Evolutionary conservation across 2,113 vertebrate species (phyloP), one percentile per base, ranked within the genome.

Genomic region (Siphamia tubifer): DNA sequence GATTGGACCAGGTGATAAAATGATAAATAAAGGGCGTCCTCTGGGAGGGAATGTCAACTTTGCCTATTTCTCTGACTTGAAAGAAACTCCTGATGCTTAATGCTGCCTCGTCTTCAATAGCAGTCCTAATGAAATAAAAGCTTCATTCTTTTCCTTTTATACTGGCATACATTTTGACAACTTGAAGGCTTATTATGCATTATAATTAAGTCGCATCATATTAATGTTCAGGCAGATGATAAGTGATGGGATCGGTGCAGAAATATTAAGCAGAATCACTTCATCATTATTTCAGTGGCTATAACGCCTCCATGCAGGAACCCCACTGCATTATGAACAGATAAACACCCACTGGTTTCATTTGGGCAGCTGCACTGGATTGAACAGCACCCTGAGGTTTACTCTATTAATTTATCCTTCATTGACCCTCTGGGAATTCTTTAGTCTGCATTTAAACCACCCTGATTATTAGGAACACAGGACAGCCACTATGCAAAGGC

Each of bases 1-100:
- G 55, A 70, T 24, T 70, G 31, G 42, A 28, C 20, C 45, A 57
- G 64, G 57, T 84, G 76, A 70, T 57, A 32, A 43, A 56, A 61
- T 70, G 56, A 72, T 71, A 73, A 72, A 74, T 42, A 31, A 54
- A 71, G 54, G 68, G 69, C 23, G 8, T 74, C 69, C 62, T 52
- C 32, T 17, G 66, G 82, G 66, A 79, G 56, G 52, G 2, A n/a
- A 32, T 32, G 68, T 51, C 48, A 49, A 43, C 39, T 53, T 30
- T 38, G 28, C 56, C 57, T 55, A 23, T 54, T 62, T 32, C 24
- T 39, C 10, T 27, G 30, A 7, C 24, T 40, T 47, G 2, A 43
- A 32, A 42, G 20, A 27, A 30, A 36, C 24, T 27, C 47, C 40
- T 1, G 6, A 8, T 7, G 9, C 45, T 19, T 61, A 17, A 17